phyloP scores from a whole-genome alignment of 2,797 vertebrate genomes.

The Arrhamphus sclerolepis region DNA sequence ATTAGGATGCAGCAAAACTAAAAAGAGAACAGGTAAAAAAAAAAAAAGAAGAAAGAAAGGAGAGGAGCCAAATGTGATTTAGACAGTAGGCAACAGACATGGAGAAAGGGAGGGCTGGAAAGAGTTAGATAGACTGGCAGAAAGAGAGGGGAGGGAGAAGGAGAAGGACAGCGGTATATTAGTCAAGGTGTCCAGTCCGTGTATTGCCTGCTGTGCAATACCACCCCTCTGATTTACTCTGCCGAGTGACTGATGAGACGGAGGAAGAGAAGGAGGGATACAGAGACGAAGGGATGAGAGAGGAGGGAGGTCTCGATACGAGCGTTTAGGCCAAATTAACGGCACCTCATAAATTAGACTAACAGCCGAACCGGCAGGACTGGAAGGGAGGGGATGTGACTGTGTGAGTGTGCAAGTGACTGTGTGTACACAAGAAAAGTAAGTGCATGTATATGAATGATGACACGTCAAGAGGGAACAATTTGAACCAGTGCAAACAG shows the following conservation, averaged over 20 bases:
- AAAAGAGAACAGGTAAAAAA: slow-evolving; percentile 24
- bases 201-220: slow-evolving; percentile 82
- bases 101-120: slow-evolving; percentile 30
- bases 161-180: slow-evolving; percentile 75
- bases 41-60: slow-evolving; percentile 8
- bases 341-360: slow-evolving; percentile 81
- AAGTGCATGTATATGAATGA: slow-evolving; percentile 61
- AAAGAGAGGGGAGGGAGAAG: slow-evolving; percentile 58
- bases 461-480: slow-evolving; percentile 67
- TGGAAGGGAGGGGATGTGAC: slow-evolving; percentile 43
- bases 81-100: slow-evolving; percentile 43
- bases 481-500: slow-evolving; percentile 68
- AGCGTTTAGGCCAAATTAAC: slow-evolving; percentile 82
- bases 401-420: slow-evolving; percentile 16
- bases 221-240: slow-evolving; percentile 80
- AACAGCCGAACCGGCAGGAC: slow-evolving; percentile 67
- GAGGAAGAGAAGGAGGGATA: slow-evolving; percentile 60
- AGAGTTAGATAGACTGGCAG: slow-evolving; percentile 52
- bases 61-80: slow-evolving; percentile 62
- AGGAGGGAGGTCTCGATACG: slow-evolving; percentile 75
- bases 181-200: slow-evolving; percentile 79
- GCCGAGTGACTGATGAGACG: slow-evolving; percentile 76
- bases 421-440: slow-evolving; percentile 32
- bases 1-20: slow-evolving; percentile 35
- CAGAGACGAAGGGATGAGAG: slow-evolving; percentile 69